These are phyloP conservation scores for Axis porcinus DNA, from an alignment of 2,113 vertebrate species.

Conservation along the genomic window DNA sequence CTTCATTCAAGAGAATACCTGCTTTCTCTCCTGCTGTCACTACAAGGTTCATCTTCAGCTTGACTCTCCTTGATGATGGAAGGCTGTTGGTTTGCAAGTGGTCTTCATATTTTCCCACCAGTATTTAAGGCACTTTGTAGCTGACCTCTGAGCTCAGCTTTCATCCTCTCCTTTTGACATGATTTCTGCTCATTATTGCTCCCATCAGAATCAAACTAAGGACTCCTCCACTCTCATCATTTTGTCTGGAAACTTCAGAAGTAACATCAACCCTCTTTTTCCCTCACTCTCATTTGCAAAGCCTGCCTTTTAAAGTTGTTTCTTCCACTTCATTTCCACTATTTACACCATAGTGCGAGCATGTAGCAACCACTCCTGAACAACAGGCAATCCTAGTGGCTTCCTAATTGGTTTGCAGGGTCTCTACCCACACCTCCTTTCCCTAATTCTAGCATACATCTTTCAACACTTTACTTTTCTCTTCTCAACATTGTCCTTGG, in stretches of 20 bases:
- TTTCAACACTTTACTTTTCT: not conserved
- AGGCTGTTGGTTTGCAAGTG: not conserved
- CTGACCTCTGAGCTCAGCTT: not conserved
- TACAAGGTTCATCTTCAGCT: not conserved
- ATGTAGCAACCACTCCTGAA: not conserved
- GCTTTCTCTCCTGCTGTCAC: not conserved
- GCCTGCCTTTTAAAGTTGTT: not conserved
- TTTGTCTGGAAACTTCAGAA: not conserved
- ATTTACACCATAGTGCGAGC: not conserved
- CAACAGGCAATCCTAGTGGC: fast-evolving
- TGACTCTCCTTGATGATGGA: not conserved
- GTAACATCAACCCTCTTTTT: not conserved
- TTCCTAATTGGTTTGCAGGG: not conserved
- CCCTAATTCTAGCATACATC: not conserved
- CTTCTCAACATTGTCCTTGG: not conserved
- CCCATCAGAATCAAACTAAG: not conserved
- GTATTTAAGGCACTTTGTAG: not conserved
- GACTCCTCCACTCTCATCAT: no score
- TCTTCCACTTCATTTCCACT: not conserved
- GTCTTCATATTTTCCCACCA: not conserved
- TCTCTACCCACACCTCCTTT: not conserved
- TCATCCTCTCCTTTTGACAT: not conserved
- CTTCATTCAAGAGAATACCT: not conserved
- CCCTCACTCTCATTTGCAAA: not conserved
- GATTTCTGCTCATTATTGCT: not conserved